Evolutionary conservation across 2,888 invertebrate species (phyloP).

Genomic region (Parnassius smintheus): DNA sequence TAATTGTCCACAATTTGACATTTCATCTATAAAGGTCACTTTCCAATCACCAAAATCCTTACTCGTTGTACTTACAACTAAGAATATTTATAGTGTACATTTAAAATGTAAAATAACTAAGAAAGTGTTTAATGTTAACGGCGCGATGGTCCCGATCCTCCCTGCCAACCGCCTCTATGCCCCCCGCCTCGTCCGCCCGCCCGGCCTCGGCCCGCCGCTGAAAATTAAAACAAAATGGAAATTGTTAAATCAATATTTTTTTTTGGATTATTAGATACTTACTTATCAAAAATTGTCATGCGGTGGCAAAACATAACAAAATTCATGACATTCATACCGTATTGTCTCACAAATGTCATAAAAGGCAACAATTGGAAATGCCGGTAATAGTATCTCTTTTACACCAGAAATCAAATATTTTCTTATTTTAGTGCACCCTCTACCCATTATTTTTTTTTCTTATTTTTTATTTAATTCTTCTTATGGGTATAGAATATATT

Average conservation of each 20-base stretch:
- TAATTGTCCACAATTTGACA: neutral
- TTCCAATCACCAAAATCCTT: neutral
- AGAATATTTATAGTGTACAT: slow-evolving; percentile 20
- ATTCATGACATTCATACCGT: no score
- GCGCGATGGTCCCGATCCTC: slow-evolving; percentile 79
- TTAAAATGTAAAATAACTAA: slow-evolving; percentile 15
- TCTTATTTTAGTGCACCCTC: no score
- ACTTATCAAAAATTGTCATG: no score
- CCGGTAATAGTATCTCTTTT: no score
- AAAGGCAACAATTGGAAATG: no score
- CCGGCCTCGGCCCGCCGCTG: slow-evolving; percentile 83
- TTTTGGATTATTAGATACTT: no score
- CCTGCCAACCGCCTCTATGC: slow-evolving; percentile 85
- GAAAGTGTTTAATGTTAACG: slow-evolving; percentile 43
- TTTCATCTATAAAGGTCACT: neutral
- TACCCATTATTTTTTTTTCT: no score
- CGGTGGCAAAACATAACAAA: no score
- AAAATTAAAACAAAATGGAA: slow-evolving; percentile 32
- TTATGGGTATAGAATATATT: no score
- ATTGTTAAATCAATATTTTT: neutral
- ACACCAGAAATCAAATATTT: no score
- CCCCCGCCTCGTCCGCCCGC: slow-evolving; percentile 71
- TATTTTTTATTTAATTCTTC: no score
- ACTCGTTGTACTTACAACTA: slow-evolving; percentile 16
- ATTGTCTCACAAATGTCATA: no score